Evolutionary conservation across 2,888 invertebrate genomes (phyloP).

Genomic region (Onchidella celtica): DNA sequence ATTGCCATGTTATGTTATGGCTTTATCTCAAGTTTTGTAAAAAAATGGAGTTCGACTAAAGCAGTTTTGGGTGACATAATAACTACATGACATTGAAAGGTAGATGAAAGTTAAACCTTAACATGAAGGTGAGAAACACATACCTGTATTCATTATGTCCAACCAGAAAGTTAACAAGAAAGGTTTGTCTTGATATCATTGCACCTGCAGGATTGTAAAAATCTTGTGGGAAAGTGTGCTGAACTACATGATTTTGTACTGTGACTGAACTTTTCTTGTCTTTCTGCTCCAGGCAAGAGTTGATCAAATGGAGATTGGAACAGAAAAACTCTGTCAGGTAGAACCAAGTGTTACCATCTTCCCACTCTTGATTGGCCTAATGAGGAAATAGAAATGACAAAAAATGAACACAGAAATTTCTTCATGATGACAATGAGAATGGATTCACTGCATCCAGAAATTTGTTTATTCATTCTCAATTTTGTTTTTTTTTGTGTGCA

Average conservation of each 20-base stretch:
- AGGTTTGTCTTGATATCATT: background rate
- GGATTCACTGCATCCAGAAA: no score
- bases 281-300: background rate
- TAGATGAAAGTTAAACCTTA: no score
- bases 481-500: no score
- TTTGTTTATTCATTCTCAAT: no score
- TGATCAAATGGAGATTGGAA: slow-evolving; percentile 19
- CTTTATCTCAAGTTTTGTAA: no score
- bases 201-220: no score
- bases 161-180: slow-evolving; percentile 31
- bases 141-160: slow-evolving; percentile 38
- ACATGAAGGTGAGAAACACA: no score
- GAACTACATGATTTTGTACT: background rate
- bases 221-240: background rate
- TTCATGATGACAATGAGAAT: no score
- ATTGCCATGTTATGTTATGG: no score
- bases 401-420: background rate
- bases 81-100: no score
- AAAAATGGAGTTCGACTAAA: no score
- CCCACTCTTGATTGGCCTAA: slow-evolving; percentile 1
- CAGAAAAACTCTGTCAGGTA: slow-evolving; percentile 3
- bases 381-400: background rate
- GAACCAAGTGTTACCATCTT: background rate
- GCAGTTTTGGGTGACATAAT: no score
- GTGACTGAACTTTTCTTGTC: background rate